These are phyloP conservation scores for Epizoanthus scotinus DNA, from an alignment of 92 coral and sea anemone genomes.

Conservation along the genomic window DNA sequence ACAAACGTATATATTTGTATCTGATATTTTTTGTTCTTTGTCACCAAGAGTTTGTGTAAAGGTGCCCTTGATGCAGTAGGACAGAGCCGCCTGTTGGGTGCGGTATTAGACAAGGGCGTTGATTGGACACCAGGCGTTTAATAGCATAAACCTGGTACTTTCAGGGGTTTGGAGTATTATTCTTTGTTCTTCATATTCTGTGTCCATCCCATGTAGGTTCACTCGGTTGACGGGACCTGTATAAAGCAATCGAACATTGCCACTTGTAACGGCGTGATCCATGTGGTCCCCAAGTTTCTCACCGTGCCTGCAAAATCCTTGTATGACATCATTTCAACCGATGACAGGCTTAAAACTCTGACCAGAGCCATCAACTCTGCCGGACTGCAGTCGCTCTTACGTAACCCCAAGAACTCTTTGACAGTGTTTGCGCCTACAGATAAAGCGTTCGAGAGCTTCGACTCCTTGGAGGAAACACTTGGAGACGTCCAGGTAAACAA, in stretches of 20 bases:
- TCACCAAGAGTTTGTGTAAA: too few species aligned
- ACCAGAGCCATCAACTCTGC: slow-evolving; percentile 53
- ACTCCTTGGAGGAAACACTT: slow-evolving; percentile 1
- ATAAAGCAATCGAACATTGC: slow-evolving; percentile 61
- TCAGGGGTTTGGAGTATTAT: too few species aligned
- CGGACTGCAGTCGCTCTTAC: slow-evolving; percentile 41
- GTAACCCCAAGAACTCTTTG: slow-evolving; percentile 56
- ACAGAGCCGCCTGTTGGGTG: too few species aligned
- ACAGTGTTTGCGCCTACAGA: slow-evolving; percentile 84
- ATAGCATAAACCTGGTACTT: too few species aligned
- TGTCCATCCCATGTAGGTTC: slow-evolving; percentile 42
- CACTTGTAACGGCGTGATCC: slow-evolving; percentile 74
- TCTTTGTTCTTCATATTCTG: too few species aligned
- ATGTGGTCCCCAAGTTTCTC: slow-evolving; percentile 71
- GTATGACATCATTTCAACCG: slow-evolving; percentile 56
- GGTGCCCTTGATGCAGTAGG: too few species aligned
- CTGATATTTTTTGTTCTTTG: too few species aligned
- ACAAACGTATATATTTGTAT: too few species aligned
- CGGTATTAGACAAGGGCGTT: too few species aligned
- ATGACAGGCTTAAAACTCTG: slow-evolving; percentile 64
- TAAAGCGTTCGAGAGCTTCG: not conserved
- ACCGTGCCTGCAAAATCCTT: slow-evolving; percentile 52
- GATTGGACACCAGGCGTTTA: too few species aligned
- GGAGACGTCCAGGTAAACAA: not conserved
- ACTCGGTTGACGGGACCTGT: slow-evolving; percentile 72